Evolutionary conservation across 2,888 invertebrate species (phyloP), one percentile per base, ranked within the genome.

Genomic region (Dermolepida albohirtum): DNA sequence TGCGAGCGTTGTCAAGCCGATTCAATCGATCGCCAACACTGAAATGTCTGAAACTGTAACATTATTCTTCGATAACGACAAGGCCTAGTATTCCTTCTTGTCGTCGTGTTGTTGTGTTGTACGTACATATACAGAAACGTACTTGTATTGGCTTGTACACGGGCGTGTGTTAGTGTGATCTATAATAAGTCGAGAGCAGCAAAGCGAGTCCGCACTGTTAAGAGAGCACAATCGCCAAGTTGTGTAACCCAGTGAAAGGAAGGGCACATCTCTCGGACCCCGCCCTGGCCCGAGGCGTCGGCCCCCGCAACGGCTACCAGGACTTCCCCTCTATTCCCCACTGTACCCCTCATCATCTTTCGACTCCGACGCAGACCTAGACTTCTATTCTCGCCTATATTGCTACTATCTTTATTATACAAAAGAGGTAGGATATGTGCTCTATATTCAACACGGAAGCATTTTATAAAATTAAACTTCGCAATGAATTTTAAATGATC

Each of bases 191-290:
- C 27, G 17, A 17, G n/a, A 27, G 27, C 11, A 12, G 16, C 14
- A 8, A 14, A 14, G 47, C 47, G 14, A 14, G 12, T 17, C 40
- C 39, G 6, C 16, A 41, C 55, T 34, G 54, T 29, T 16, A 12
- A 22, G 63, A 34, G 64, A 63, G 71, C 69, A 74, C 73, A 73
- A 75, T 74, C 72, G 69, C 74, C 69, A 67, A 66, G 80, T 82
- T 82, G 82, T 82, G 81, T 81, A 82, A 82, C 80, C 76, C 77
- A 78, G 82, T 82, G 82, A 82, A 82, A 82, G 82, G 82, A 82
- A 82, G 82, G 82, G 82, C 82, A 82, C 81, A 82, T 82, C 82
- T 82, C 79, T 79, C 78, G 79, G 78, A 78, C 83, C 80, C 81
- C 82, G 81, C 82, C 82, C 79, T 77, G 79, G 79, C 82, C 81